Evolutionary conservation across 2,113 vertebrate genomes (phyloP).

Genomic region (Microcebus jonahi): DNA sequence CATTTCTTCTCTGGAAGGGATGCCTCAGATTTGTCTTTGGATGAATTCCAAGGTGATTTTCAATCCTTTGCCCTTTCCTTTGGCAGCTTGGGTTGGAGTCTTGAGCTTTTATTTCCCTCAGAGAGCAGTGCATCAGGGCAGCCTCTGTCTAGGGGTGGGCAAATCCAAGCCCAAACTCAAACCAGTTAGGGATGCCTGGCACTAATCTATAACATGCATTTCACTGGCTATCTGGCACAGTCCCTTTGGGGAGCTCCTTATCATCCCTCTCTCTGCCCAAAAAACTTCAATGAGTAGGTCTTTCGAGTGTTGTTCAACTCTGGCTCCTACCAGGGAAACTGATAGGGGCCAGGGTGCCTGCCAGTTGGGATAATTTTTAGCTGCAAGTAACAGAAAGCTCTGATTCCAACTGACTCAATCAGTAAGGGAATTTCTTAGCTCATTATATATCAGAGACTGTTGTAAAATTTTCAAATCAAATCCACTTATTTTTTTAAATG

Average conservation of each 20-base stretch:
- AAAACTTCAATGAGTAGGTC: not conserved
- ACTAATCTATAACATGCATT: not conserved
- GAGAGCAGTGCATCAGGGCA: not conserved
- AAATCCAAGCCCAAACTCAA: not conserved
- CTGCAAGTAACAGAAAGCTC: not conserved
- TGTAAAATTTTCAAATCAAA: constrained; percentile 6
- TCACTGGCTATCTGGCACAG: not conserved
- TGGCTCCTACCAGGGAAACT: not conserved
- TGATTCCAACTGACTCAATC: not conserved
- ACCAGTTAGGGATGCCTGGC: not conserved
- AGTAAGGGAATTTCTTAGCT: not conserved
- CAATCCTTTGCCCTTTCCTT: not conserved
- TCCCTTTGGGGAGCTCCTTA: not conserved
- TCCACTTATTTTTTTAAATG: not conserved
- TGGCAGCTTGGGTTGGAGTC: not conserved
- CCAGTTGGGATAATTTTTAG: not conserved
- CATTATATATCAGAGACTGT: not conserved
- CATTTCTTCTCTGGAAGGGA: not conserved
- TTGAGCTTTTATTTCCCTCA: not conserved
- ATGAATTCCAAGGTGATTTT: not conserved
- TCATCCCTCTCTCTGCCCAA: not conserved
- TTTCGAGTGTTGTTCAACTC: not conserved
- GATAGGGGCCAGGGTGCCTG: not conserved
- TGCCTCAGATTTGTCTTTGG: not conserved
- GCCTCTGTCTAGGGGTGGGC: not conserved